Base-by-base conservation (phyloP, 2,797 vertebrate species). In the Amazonetta brasiliensis region DNA sequence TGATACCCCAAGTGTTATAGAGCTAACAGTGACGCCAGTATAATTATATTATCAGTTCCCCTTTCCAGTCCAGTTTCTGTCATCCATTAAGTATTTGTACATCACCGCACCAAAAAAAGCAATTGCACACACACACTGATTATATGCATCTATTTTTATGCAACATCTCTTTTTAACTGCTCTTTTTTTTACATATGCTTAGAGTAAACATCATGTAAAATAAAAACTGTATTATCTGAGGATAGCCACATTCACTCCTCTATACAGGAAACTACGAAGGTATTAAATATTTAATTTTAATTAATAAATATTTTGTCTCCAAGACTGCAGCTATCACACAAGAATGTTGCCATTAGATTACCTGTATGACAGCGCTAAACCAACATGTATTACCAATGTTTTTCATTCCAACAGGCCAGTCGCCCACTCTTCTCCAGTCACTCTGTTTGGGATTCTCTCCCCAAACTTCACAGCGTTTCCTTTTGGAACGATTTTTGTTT, bases 301-400 rank as follows among this genome's bases (percentile, higher is more conserved):
- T 8, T 1, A 30, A 67, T 2, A 62, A 55, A 44, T 18, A 3
- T 7, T 59, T 23, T 23, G 20, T 87, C 23, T n/a, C 41, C 23
- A 11, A 23, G 66, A 28, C 22, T 0, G 3, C 31, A 60, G 52
- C 23, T 26, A 55, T 7, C 13, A 5, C n/a, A 39, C 41, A 31
- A 48, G 21, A 54, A 14, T 7, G 7, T 7, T n/a, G 13, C 35
- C 17, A 11, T 18, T 21, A 8, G 7, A 28, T 94, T 97, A 99
- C 99, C 99, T 99, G 99, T 97, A 99, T 99, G 88, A 99, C 99
- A 10, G 99, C 99, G n/a, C 99, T 99, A 97, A 99, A 99, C 99
- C 99, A 99, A 97, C 99, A 99, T 0, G 99, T 99, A 92, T 99
- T 99, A 31, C 99, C 99, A 3, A 99, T 98, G 9, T 99, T 99